Evolutionary conservation across 2,797 vertebrate species (phyloP).

Genomic region (Melanotaenia parkinsoni): DNA sequence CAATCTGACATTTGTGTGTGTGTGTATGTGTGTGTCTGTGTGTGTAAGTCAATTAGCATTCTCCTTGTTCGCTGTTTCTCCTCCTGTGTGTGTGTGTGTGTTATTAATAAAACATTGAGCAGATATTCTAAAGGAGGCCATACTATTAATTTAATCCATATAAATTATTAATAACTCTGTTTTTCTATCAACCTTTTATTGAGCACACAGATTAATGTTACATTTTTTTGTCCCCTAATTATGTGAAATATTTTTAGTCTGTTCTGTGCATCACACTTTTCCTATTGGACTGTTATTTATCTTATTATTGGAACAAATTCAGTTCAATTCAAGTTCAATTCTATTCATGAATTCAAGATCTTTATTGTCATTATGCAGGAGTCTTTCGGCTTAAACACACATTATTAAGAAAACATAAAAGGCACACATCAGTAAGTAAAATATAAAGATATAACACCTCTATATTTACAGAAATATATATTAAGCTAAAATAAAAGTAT

Average conservation of each 20-base stretch:
- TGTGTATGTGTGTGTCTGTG: constrained; percentile 16
- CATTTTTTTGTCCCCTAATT: background rate
- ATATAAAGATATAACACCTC: too few relatives aligned
- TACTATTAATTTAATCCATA: constrained; percentile 46
- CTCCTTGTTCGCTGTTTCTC: constrained; percentile 62
- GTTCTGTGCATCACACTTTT: background rate
- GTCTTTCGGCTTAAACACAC: too few relatives aligned
- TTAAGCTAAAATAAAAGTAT: background rate
- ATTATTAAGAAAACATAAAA: too few relatives aligned
- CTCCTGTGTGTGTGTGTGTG: constrained; percentile 33
- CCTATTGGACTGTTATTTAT: too few relatives aligned
- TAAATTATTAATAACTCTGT: constrained; percentile 31
- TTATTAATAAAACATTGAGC: constrained; percentile 74
- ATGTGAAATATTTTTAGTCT: background rate
- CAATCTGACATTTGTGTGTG: constrained; percentile 54
- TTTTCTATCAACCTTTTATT: constrained; percentile 18
- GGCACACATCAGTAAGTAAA: too few relatives aligned
- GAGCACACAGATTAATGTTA: background rate
- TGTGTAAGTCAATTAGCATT: constrained; percentile 68
- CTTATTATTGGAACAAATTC: background rate
- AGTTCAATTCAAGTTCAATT: background rate
- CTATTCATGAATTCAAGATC: too few relatives aligned
- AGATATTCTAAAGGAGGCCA: constrained; percentile 52
- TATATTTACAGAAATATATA: background rate
- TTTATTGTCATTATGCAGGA: too few relatives aligned